These are phyloP conservation scores for Stramonita haemastoma DNA, from an alignment of 2,888 invertebrate genomes.

Conservation along the genomic window DNA sequence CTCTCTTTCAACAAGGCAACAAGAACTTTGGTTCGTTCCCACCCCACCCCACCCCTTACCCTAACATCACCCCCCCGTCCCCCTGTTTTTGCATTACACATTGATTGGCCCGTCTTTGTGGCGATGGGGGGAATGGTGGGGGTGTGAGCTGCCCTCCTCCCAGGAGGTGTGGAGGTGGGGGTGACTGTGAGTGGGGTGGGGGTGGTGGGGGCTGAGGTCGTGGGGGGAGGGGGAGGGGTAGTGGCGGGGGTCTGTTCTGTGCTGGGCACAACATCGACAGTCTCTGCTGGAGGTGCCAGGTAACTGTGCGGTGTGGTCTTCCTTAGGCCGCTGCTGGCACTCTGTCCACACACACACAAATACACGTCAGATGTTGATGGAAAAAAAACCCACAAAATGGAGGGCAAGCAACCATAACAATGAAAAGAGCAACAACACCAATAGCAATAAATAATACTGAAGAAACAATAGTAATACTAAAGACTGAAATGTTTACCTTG, in stretches of 20 bases:
- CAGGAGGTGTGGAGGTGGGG: not conserved
- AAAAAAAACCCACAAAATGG: not conserved
- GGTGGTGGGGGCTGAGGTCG: not conserved
- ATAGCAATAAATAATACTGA: too few relatives aligned
- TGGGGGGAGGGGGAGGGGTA: conserved; percentile 13
- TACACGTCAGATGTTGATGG: too few relatives aligned
- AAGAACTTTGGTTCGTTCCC: not conserved
- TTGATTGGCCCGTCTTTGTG: conserved; percentile 36
- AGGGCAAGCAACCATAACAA: too few relatives aligned
- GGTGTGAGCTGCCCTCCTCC: conserved; percentile 14
- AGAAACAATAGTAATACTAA: too few relatives aligned
- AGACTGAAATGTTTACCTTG: too few relatives aligned
- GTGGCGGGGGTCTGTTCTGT: not conserved
- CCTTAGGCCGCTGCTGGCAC: conserved; percentile 25
- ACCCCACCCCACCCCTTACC: not conserved
- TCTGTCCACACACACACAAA: conserved; percentile 17
- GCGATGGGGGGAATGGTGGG: conserved; percentile 24
- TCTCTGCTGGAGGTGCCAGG: not conserved
- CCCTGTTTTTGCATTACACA: not conserved
- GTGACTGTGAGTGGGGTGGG: conserved; percentile 27
- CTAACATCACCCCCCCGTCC: not conserved
- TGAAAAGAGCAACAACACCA: too few relatives aligned
- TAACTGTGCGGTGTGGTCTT: not conserved
- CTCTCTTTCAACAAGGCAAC: conserved; percentile 15
- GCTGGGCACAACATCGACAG: conserved; percentile 28